Base-by-base conservation (phyloP, 2,888 invertebrate genomes). In the Sepiola atlantica region DNA sequence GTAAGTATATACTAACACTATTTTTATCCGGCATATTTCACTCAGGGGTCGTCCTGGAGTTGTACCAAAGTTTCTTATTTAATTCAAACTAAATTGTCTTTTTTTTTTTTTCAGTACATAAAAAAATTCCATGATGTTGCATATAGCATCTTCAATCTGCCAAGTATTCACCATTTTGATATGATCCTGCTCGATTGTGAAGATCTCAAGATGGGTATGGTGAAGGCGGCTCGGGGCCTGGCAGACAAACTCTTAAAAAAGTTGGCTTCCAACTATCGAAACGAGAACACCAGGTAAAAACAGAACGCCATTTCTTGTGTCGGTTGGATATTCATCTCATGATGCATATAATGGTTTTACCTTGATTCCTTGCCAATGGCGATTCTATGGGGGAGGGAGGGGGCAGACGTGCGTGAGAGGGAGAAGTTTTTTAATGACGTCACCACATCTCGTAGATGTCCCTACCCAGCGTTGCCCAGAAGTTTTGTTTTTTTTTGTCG, bases 181-280 rank as follows among this genome's bases (percentile, higher is more conserved):
- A 97, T 97, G 97, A 97, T 97, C 90, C 96, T 97, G 2, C 96
- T 97, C 90, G 97, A 97, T 95, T 97, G 97, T 95, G 97, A 97
- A 94, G 97, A 97, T 94, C 95, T 97, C 93, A 97, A 97, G 95
- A 95, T 96, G 54, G 97, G 97, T 10, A 95, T 97, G 94, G 96
- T 97, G 28, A 96, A 97, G 93, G 97, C 96, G 32, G 97, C 97
- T 21, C 96, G 97, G 35, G 96, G 96, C 32, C 96, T 96, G 94
- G 97, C 97, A 32, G 96, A 97, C 95, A 96, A 96, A 94, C 96
- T 97, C 24, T 96, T 97, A 77, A 96, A 97, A 54, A 96, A 96
- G 90, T 97, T 97, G 92, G 97, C 97, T 55, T 95, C 96, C 95
- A 97, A 97, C 94, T 97, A 97, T 95, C 96, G 97, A 94, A 95